Base-by-base conservation (phyloP, 2,113 vertebrate genomes). In the Psophia crepitans region DNA sequence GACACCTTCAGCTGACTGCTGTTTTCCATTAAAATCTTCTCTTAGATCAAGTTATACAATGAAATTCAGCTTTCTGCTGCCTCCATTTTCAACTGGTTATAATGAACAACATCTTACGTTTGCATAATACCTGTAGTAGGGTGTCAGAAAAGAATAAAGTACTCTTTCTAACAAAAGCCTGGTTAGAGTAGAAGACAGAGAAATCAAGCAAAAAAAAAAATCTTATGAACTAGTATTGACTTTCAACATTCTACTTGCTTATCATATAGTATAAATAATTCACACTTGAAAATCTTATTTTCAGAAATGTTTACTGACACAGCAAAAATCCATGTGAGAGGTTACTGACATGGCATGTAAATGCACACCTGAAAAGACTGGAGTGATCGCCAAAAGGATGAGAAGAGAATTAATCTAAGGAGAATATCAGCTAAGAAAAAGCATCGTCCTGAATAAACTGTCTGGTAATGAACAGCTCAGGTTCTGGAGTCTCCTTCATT, bases 231-330 rank as follows among this genome's bases (percentile, higher is more conserved):
- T 95, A 96, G 97, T 95, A 98, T 95, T 98, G 97, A 97, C 98
- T 99, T 99, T 98, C 98, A 89, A 96, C 97, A 94, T 97, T 96
- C 97, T 73, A 74, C 95, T 99, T 98, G 79, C 96, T 98, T 98
- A 97, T 98, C 96, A 98, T 96, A 94, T 58, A 93, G 95, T 79
- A 98, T 98, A 98, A 99, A 99, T 98, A 98, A 98, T 98, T 99
- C 98, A 99, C 97, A 95, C 28, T 94, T 84, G 96, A 98, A 98
- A 98, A 98, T 98, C 97, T 97, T 98, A 98, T 98, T 98, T 98
- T 98, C 97, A 97, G 96, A 98, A 98, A 98, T 98, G 98, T 98
- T 98, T 99, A 99, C 99, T 99, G 97, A 99, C 98, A 98, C 92
- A 97, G 98, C 97, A 90, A 75, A 89, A 87, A 97, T 94, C 97